Conservation (phyloP, 2,888 invertebrate genomes). For the Achlya flavicornis region DNA sequence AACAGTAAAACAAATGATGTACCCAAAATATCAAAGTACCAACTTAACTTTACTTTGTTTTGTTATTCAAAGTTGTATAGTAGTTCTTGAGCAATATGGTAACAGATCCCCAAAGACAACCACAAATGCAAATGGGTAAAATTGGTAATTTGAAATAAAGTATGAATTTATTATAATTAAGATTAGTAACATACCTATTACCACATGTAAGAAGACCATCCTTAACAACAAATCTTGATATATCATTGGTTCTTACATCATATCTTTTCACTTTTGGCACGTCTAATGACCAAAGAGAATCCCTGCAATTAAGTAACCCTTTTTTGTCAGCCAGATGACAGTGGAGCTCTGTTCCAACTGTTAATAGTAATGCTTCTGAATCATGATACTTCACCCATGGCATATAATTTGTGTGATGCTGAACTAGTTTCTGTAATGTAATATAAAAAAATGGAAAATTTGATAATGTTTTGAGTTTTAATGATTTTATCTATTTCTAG, state of each 20-base stretch:
- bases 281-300: conserved; percentile 54
- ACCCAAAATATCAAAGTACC: too few relatives aligned
- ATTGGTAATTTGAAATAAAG: too few relatives aligned
- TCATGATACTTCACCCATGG: conserved; percentile 67
- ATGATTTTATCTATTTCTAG: background rate
- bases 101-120: too few relatives aligned
- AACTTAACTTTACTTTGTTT: too few relatives aligned
- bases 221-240: conserved; percentile 70
- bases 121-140: too few relatives aligned
- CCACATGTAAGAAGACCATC: conserved; percentile 65
- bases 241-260: conserved; percentile 74
- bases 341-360: conserved; percentile 60
- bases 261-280: conserved; percentile 61
- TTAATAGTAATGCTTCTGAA: conserved; percentile 54
- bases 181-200: conserved; percentile 60
- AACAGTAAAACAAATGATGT: too few relatives aligned
- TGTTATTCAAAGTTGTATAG: too few relatives aligned
- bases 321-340: conserved; percentile 56
- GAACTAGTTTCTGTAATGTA: conserved; percentile 58
- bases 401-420: conserved; percentile 66
- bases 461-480: background rate
- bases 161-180: too few relatives aligned
- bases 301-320: conserved; percentile 48
- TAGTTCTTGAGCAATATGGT: too few relatives aligned
- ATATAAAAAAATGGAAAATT: background rate